phyloP scores from a whole-genome alignment of 2,797 vertebrate genomes.

The Fistularia tabacaria region DNA sequence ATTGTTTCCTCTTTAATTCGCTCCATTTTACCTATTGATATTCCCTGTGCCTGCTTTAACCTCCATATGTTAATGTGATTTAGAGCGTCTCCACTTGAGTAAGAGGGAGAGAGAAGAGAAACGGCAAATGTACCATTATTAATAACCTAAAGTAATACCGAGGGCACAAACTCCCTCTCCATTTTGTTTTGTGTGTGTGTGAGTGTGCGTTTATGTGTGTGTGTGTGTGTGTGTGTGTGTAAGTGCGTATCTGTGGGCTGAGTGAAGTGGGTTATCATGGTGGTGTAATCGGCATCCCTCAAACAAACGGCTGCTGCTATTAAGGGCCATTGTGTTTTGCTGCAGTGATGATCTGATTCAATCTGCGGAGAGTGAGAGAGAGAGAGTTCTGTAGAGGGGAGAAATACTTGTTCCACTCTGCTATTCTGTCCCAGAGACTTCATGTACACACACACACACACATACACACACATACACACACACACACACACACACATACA shows the following conservation, averaged over 20 bases:
- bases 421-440: slow-evolving; percentile 51
- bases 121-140: slow-evolving; percentile 58
- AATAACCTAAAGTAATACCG: slow-evolving; percentile 59
- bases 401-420: slow-evolving; percentile 52
- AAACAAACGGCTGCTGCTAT: slow-evolving; percentile 75
- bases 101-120: slow-evolving; percentile 41
- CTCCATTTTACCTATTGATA: slow-evolving; percentile 62
- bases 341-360: slow-evolving; percentile 75
- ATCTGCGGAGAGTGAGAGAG: slow-evolving; percentile 44
- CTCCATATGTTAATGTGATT: slow-evolving; percentile 75
- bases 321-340: slow-evolving; percentile 76
- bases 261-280: slow-evolving; percentile 74
- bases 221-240: too few species aligned
- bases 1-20: slow-evolving; percentile 59
- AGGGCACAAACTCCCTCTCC: slow-evolving; percentile 46
- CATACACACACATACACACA: too few species aligned
- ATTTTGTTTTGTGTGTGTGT: slow-evolving; percentile 64
- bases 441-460: slow-evolving; percentile 47
- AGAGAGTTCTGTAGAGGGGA: slow-evolving; percentile 68
- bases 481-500: too few species aligned
- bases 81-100: slow-evolving; percentile 71
- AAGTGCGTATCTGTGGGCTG: slow-evolving; percentile 63
- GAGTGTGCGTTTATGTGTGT: too few species aligned
- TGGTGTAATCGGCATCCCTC: slow-evolving; percentile 76
- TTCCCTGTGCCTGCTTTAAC: slow-evolving; percentile 65